Base-by-base conservation (phyloP, 2,113 vertebrate species). In the Dromiciops gliroides region DNA sequence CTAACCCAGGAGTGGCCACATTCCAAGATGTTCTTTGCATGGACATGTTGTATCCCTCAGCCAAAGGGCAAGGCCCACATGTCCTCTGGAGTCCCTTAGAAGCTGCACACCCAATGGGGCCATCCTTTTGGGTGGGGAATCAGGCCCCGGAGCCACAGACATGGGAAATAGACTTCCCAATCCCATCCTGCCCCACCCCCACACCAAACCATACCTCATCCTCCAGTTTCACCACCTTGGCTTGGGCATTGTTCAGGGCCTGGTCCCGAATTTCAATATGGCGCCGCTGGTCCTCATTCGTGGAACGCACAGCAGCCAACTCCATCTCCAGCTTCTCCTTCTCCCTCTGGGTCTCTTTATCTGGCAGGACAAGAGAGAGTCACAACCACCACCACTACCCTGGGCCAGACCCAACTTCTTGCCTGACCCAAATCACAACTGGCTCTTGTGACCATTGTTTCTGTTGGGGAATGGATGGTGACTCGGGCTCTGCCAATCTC, bases 201-300 rank as follows among this genome's bases (percentile, higher is more conserved):
- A 92, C 31, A 94, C 37, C 67, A 94, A 93, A 91, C 11, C 94
- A 97, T 98, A 99, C 99, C 99, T 99, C 99, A 97, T 99, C 99
- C 97, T 99, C 99, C 97, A 99, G 98, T 93, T 99, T 99, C 96
- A 99, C 99, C 97, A 99, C 99, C 97, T 99, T 99, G 96, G 99
- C 99, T 97, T 99, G 99, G 48, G 99, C 99, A 0, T 99, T 99
- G 98, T 99, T 99, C 92, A 99, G 97, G 6, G 99, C 99, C 98
- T 99, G 99, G 98, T 99, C 99, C 94, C 99, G 98, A 97, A 99
- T 99, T 98, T 99, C 99, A 0, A 99, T 99, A 98, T 99, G 99
- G 95, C 99, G 98, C 51, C 99, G 98, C 98, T 99, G 99, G 98
- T 99, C 99, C 94, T 99, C 99, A 0, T 99, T 99, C 94, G 99